Base-by-base conservation (phyloP, 2,888 invertebrate genomes). In the Ormyrus labotus region DNA sequence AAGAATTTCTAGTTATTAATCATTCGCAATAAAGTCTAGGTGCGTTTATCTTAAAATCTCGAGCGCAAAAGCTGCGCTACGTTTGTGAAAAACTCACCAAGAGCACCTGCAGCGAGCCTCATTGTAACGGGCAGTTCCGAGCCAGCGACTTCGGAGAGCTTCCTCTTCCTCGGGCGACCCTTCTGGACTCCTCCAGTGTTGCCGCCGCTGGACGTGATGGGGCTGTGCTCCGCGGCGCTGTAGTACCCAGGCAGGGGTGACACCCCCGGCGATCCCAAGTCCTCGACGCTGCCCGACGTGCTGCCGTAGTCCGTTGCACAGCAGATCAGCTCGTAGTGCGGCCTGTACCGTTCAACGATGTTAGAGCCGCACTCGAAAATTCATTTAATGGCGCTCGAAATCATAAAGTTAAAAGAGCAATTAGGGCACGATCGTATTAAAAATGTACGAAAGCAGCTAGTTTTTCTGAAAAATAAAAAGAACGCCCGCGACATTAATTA, bases 121-220 rank as follows among this genome's bases (percentile, higher is more conserved):
- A 95, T 94, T 0, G 93, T 93, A 6, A 94, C 93, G 79, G 94
- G 94, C 86, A 95, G 91, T 82, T 94, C 94, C 34, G 90, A 89
- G 63, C 92, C 91, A 68, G 94, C 94, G 92, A 92, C 6, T 83
- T 90, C 90, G 60, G 90, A 91, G n/a, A 94, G 88, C 90, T 96
- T 96, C 88, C 96, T 92, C 90, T 97, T 97, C 85, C 96, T 92
- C 0, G 96, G 96, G 47, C 96, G 92, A 0, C 96, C 96, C 91
- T 96, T 96, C 83, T 94, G 94, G 2, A 92, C 57, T 78, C 82
- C 72, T 10, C 81, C 65, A n/a, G 50, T n/a, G 0, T 51, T 34
- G 57, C 63, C 60, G 90, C 74, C 48, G 60, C 80, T 86, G 34
- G 86, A 85, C 6, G 87, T 84, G 67, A 89, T 87, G 7, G 90